phyloP scores from a whole-genome alignment of 2,888 invertebrate genomes.

The Melikaiella ostensackeni region DNA sequence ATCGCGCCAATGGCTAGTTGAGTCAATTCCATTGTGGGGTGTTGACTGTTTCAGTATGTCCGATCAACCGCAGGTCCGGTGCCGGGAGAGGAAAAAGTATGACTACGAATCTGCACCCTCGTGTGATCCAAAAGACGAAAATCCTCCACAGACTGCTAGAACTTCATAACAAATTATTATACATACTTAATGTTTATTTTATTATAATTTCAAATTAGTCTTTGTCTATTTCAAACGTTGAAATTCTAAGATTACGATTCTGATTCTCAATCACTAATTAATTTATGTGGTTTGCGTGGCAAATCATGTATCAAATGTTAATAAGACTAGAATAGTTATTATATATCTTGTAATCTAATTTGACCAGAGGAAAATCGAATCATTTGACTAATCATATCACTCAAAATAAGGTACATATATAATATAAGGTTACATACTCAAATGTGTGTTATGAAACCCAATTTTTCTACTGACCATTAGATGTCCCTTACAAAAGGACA shows the following conservation, averaged over 20 bases:
- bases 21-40: slow-evolving; percentile 74
- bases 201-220: too few relatives aligned
- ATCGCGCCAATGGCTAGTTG: slow-evolving; percentile 72
- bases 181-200: neutral
- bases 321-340: too few relatives aligned
- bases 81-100: slow-evolving; percentile 89
- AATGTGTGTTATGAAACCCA: neutral
- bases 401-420: slow-evolving; percentile 39
- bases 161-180: neutral
- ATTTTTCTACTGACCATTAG: too few relatives aligned
- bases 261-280: too few relatives aligned
- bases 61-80: slow-evolving; percentile 84
- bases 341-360: too few relatives aligned
- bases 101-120: slow-evolving; percentile 81
- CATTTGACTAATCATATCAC: slow-evolving; percentile 61
- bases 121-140: slow-evolving; percentile 70
- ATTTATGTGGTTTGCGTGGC: too few relatives aligned
- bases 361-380: slow-evolving; percentile 56
- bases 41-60: slow-evolving; percentile 85
- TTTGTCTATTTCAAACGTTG: too few relatives aligned
- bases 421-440: neutral
- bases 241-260: too few relatives aligned
- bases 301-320: too few relatives aligned
- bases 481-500: too few relatives aligned
- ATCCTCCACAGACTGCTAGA: slow-evolving; percentile 49